These are phyloP conservation scores for Eidolon helvum DNA, from an alignment of 2,113 vertebrate species.

Conservation along the genomic window DNA sequence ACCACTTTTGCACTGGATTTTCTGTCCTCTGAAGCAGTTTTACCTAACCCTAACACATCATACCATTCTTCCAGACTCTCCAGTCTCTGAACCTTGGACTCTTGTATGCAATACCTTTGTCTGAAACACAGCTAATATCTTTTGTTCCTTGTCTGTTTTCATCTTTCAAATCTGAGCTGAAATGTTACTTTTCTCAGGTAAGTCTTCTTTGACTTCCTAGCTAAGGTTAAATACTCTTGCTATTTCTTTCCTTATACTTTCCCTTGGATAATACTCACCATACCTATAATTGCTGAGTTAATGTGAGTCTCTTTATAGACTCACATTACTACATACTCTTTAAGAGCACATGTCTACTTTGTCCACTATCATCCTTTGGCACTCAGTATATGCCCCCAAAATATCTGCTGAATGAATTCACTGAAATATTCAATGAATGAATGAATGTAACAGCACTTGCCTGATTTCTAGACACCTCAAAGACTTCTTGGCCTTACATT, in stretches of 20 bases:
- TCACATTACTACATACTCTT: background rate
- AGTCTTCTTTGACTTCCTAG: background rate
- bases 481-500: background rate
- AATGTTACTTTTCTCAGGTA: background rate
- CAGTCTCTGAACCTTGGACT: background rate
- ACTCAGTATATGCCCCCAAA: background rate
- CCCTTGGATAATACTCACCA: background rate
- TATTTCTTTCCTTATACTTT: background rate
- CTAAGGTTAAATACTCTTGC: background rate
- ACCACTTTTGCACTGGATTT: background rate
- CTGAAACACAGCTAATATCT: background rate
- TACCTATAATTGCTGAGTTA: background rate
- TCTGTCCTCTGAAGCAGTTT: background rate
- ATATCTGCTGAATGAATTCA: constrained; percentile 19
- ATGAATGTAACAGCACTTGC: background rate
- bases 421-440: background rate
- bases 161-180: background rate
- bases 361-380: background rate
- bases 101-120: background rate
- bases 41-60: background rate
- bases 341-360: background rate
- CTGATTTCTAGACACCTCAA: background rate
- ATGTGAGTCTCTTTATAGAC: background rate
- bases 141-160: background rate
- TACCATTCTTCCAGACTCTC: background rate